phyloP scores from a whole-genome alignment of 2,113 vertebrate genomes.

The Cairina moschata region DNA sequence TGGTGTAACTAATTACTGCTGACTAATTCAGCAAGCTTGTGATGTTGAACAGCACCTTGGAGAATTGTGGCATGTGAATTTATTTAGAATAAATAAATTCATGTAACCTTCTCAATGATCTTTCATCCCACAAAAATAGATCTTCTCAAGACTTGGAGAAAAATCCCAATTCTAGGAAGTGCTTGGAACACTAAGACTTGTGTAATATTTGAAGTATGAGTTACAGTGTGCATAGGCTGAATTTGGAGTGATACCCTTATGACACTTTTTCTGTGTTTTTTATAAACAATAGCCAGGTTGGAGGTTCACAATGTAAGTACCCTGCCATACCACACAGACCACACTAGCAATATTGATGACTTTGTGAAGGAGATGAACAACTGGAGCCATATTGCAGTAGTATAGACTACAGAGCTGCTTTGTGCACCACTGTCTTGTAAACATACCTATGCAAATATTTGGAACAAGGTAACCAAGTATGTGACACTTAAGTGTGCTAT shows the following conservation, averaged over 20 bases:
- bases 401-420: rapidly evolving
- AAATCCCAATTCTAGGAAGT: not conserved
- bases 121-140: not conserved
- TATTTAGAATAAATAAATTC: not conserved
- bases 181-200: not conserved
- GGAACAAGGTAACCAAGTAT: not conserved
- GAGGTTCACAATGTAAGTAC: not conserved
- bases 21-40: not conserved
- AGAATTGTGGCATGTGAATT: not conserved
- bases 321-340: not conserved
- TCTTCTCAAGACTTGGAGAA: not conserved
- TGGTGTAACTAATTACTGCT: not conserved
- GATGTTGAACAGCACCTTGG: not conserved
- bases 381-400: not conserved
- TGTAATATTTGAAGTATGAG: not conserved
- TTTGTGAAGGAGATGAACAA: not conserved
- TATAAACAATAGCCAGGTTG: not conserved
- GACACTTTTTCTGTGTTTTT: not conserved
- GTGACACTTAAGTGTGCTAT: not conserved
- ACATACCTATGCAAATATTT: rapidly evolving
- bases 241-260: not conserved
- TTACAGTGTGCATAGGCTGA: not conserved
- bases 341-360: too few species aligned
- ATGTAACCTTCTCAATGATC: not conserved
- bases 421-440: not conserved